phyloP scores from a whole-genome alignment of 1,140 invertebrate genomes.

The Drosophila kohkoa region DNA sequence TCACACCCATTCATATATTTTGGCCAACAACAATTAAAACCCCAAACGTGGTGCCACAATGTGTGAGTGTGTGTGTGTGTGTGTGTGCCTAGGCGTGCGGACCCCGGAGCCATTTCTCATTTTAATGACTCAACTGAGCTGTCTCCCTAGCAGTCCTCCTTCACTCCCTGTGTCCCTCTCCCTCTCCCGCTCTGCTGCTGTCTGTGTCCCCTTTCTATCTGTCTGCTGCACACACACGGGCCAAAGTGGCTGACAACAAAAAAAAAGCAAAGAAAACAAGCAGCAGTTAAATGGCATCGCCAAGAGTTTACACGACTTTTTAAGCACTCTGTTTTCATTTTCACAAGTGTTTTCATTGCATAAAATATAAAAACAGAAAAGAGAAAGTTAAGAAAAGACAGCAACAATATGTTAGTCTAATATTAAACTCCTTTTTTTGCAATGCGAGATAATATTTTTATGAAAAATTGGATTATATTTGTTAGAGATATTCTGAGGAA shows the following conservation, averaged over 20 bases:
- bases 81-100: slow-evolving; percentile 63
- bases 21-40: slow-evolving; percentile 80
- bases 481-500: no score
- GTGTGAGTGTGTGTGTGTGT: slow-evolving; percentile 75
- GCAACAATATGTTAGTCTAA: no score
- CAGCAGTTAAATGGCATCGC: slow-evolving; percentile 22
- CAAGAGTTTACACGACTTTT: slow-evolving; percentile 18
- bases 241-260: slow-evolving; percentile 51
- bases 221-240: slow-evolving; percentile 43
- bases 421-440: no score
- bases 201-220: slow-evolving; percentile 37
- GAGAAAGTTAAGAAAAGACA: neutral
- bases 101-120: slow-evolving; percentile 76
- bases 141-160: slow-evolving; percentile 24
- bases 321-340: neutral
- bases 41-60: slow-evolving; percentile 56
- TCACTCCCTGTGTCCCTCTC: neutral
- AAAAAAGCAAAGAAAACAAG: slow-evolving; percentile 27
- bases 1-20: slow-evolving; percentile 44
- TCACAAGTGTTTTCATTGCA: neutral
- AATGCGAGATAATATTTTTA: no score
- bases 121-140: slow-evolving; percentile 79
- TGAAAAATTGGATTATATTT: no score
- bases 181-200: slow-evolving; percentile 9
- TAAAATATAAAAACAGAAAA: no score